phyloP scores from a whole-genome alignment of 1,140 invertebrate species.

The Anoplolepis gracilipes region DNA sequence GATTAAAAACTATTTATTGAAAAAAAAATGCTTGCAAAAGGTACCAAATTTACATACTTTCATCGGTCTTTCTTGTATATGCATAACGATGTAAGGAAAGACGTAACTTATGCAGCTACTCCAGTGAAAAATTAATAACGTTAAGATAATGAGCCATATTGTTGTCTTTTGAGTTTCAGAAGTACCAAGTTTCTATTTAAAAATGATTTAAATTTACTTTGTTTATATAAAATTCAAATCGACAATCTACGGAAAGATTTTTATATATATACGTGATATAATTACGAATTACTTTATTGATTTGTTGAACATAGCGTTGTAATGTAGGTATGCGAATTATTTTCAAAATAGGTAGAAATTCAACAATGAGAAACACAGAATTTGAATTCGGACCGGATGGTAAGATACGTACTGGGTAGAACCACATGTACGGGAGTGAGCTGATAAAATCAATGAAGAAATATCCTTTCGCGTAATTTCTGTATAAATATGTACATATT shows the following conservation, averaged over 20 bases:
- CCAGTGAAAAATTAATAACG: constrained; percentile 79
- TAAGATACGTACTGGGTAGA: constrained; percentile 57
- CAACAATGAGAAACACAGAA: constrained; percentile 69
- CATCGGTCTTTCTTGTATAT: constrained; percentile 59
- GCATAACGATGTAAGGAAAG: constrained; percentile 76
- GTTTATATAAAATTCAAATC: constrained; percentile 16
- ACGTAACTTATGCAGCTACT: constrained; percentile 75
- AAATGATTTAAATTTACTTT: constrained; percentile 16
- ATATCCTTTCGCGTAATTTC: constrained; percentile 73
- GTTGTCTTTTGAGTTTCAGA: constrained; percentile 61
- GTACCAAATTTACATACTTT: constrained; percentile 63
- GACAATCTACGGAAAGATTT: neutral
- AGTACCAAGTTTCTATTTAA: constrained; percentile 66
- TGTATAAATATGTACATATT: constrained; percentile 59
- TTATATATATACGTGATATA: neutral
- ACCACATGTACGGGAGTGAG: constrained; percentile 77
- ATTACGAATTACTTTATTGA: constrained; percentile 64
- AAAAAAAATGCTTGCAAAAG: neutral
- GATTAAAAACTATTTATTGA: neutral
- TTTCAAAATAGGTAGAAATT: constrained; percentile 75
- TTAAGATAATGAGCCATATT: constrained; percentile 74
- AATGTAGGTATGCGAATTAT: constrained; percentile 73
- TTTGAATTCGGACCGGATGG: constrained; percentile 63
- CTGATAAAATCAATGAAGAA: constrained; percentile 77
- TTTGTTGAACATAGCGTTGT: constrained; percentile 69